Evolutionary conservation across 2,113 vertebrate genomes (phyloP), one percentile per base, ranked within the genome.

Genomic region (Acinonyx jubatus): DNA sequence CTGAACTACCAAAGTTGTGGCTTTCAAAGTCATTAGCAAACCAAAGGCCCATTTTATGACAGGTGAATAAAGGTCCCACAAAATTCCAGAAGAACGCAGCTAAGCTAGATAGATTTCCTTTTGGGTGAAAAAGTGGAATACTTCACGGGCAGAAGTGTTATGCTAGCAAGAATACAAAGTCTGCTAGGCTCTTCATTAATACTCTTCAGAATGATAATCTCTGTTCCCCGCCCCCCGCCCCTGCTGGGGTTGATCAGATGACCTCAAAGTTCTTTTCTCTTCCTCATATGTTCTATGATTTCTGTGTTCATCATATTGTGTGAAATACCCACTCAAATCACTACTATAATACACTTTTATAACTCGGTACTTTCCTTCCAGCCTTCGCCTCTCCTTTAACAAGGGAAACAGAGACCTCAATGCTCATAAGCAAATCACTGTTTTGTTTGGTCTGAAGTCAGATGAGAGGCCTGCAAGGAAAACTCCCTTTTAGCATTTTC

Each of bases 401-500:
- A 85, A 73, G 96, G 90, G 66, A 88, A 96, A 52, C 79, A 93
- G 96, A 95, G 97, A 69, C 92, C 45, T 96, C 74, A 9, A 0
- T 4, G 57, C 97, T 97, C 76, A n/a, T 41, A 84, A 88, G 95
- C 96, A 78, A 86, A 93, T 94, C 33, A 1, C 93, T 97, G 95
- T 97, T 98, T 80, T 52, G 84, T 73, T 96, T 98, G 97, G 97
- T 92, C 91, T 85, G 69, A 68, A 97, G 94, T 97, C 97, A 97
- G 95, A 94, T 96, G 96, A 81, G 91, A 92, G 84, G 93, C 80
- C 96, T 97, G 96, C 97, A 97, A 97, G 97, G 98, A 98, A 95
- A 97, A 95, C 87, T 97, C 96, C 92, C 96, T 95, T 90, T 91
- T 93, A 91, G 97, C 95, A 76, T 96, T 98, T 98, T 98, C 97